Evolutionary conservation across 2,888 invertebrate species (phyloP), one percentile per base, ranked within the genome.

Genomic region (Augiades crinisus): DNA sequence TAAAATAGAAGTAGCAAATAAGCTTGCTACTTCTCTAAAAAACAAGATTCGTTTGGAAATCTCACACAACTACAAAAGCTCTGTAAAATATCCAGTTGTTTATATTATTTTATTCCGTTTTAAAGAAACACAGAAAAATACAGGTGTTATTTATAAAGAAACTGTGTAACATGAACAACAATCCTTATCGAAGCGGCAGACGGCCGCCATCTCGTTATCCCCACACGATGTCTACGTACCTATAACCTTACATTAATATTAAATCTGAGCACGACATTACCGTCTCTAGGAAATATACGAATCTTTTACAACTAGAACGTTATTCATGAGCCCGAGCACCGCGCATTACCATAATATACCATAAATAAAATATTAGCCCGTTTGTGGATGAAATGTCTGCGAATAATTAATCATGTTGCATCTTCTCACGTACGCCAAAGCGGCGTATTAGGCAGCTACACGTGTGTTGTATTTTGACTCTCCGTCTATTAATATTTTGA

Each of bases 221-320:
- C 40, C 41, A 33, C 37, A 47, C 49, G 49, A 49, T 34, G 49
- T 65, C 63, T 66, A 67, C 67, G 65, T 65, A 24, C 24, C 27
- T 30, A 68, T 63, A 49, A 49, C 41, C 68, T 64, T 56, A 63
- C 67, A 72, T 72, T 73, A 72, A 75, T 72, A 73, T 76, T 70
- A 69, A 74, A 72, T 59, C 58, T 53, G 62, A 61, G 56, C 58
- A 47, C 63, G 63, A 63, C 62, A 61, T 56, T 55, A 62, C 56
- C 59, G 55, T 50, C 56, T 57, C 54, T 45, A 53, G 55, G 54
- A 57, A 55, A 56, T 57, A 53, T 53, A 59, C 56, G 52, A 59
- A 62, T 58, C 59, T 62, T 60, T 62, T 62, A 57, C 56, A 56
- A 58, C 62, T 62, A 57, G 47, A 54, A 58, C 52, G 57, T 57